Evolutionary conservation across 2,888 invertebrate genomes (phyloP).

Genomic region (Cepaea hortensis): DNA sequence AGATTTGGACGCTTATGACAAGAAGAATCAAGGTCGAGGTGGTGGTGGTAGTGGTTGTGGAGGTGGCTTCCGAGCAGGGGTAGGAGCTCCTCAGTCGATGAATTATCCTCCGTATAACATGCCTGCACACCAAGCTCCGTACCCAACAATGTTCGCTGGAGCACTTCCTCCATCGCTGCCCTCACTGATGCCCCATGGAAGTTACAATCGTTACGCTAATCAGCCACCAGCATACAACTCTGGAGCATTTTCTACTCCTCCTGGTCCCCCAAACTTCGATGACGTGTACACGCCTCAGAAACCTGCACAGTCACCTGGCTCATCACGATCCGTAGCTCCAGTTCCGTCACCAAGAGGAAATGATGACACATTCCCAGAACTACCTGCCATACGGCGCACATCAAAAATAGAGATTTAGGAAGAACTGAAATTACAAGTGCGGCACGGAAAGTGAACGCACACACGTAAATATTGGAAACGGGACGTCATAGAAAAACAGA

Average conservation of each 20-base stretch:
- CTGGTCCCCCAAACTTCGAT: slow-evolving; percentile 50
- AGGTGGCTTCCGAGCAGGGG: slow-evolving; percentile 49
- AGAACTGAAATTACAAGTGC: no score
- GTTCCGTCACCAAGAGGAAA: slow-evolving; percentile 51
- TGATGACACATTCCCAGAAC: slow-evolving; percentile 81
- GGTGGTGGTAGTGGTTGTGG: slow-evolving; percentile 56
- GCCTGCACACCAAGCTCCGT: slow-evolving; percentile 1
- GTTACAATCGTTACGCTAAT: slow-evolving; percentile 36
- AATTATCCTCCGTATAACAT: slow-evolving; percentile 5
- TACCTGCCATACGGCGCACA: slow-evolving; percentile 86
- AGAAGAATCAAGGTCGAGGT: slow-evolving; percentile 58
- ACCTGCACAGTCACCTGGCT: slow-evolving; percentile 49
- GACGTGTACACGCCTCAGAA: slow-evolving; percentile 49
- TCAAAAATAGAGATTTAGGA: no score
- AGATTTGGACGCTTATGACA: slow-evolving; percentile 66
- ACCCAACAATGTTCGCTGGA: slow-evolving; percentile 5
- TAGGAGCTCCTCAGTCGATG: slow-evolving; percentile 44
- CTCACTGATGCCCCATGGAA: slow-evolving; percentile 36
- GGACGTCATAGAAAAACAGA: no score
- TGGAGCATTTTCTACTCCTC: slow-evolving; percentile 45
- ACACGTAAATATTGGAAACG: no score
- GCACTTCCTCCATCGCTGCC: slow-evolving; percentile 47
- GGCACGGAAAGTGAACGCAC: no score
- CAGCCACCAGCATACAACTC: slow-evolving; percentile 51
- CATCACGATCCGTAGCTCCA: slow-evolving; percentile 44